These are phyloP conservation scores for Aegithalos caudatus DNA, from an alignment of 2,113 vertebrate genomes.

Conservation along the genomic window DNA sequence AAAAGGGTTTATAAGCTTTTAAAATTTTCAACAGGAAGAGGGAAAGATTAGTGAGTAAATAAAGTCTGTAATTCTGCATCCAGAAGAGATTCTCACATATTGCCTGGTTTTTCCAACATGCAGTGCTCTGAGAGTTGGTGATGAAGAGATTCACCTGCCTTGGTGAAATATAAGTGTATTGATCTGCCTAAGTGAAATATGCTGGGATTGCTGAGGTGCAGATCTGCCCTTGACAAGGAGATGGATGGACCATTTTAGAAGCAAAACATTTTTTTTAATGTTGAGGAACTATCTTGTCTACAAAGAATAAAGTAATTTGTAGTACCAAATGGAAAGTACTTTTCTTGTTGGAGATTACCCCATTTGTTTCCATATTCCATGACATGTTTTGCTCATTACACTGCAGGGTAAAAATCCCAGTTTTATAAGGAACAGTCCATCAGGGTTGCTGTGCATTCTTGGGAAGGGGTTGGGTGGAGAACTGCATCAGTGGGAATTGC, in stretches of 20 bases:
- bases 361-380: slow-evolving; percentile 26
- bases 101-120: not conserved
- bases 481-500: not conserved
- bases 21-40: not conserved
- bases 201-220: not conserved
- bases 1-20: not conserved
- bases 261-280: not conserved
- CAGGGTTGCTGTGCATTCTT: not conserved
- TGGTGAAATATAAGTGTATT: not conserved
- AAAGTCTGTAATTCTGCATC: not conserved
- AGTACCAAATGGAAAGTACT: slow-evolving; percentile 3
- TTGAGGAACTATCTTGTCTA: slow-evolving; percentile 12
- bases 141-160: not conserved
- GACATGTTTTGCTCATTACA: not conserved
- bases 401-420: not conserved
- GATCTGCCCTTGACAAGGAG: not conserved
- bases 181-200: not conserved
- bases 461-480: not conserved
- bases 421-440: not conserved
- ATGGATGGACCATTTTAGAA: not conserved
- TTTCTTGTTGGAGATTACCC: not conserved
- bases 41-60: not conserved
- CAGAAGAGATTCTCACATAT: not conserved
- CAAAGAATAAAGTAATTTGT: not conserved
- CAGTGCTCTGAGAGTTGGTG: not conserved